These are phyloP conservation scores for Zaprionus tsacasi DNA, from an alignment of 1,140 invertebrate species.

Conservation along the genomic window DNA sequence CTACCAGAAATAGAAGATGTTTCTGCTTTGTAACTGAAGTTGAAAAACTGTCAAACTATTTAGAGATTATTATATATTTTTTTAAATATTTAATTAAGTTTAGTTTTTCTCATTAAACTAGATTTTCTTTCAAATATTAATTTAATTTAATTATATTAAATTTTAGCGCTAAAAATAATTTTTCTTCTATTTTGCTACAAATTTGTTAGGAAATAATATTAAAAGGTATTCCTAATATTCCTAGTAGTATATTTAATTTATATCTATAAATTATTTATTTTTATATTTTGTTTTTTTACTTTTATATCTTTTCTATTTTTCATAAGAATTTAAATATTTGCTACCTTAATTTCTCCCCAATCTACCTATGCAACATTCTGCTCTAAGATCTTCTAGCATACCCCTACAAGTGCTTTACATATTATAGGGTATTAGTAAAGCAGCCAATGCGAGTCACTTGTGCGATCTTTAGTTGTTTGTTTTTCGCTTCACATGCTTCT, in stretches of 20 bases:
- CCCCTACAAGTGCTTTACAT: background rate
- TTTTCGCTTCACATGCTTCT: slow-evolving; percentile 60
- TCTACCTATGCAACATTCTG: too few relatives aligned
- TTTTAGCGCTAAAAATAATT: too few relatives aligned
- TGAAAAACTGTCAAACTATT: background rate
- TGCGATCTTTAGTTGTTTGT: slow-evolving; percentile 52
- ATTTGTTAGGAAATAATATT: background rate
- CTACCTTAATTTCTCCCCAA: background rate
- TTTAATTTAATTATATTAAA: too few relatives aligned
- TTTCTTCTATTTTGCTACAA: too few relatives aligned
- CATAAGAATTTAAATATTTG: background rate
- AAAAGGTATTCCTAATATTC: background rate
- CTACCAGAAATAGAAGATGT: background rate
- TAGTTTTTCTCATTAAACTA: background rate
- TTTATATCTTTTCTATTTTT: too few relatives aligned
- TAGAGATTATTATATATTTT: background rate
- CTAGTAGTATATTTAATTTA: too few relatives aligned
- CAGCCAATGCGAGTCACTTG: slow-evolving; percentile 27
- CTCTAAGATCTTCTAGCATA: background rate
- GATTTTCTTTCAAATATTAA: too few relatives aligned
- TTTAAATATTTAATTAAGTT: background rate
- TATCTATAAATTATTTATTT: too few relatives aligned
- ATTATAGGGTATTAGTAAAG: slow-evolving; percentile 30
- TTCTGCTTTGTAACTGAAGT: background rate
- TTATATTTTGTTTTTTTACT: too few relatives aligned